Evolutionary conservation across 2,797 vertebrate species (phyloP).

Genomic region (Pseudochirops cupreus): DNA sequence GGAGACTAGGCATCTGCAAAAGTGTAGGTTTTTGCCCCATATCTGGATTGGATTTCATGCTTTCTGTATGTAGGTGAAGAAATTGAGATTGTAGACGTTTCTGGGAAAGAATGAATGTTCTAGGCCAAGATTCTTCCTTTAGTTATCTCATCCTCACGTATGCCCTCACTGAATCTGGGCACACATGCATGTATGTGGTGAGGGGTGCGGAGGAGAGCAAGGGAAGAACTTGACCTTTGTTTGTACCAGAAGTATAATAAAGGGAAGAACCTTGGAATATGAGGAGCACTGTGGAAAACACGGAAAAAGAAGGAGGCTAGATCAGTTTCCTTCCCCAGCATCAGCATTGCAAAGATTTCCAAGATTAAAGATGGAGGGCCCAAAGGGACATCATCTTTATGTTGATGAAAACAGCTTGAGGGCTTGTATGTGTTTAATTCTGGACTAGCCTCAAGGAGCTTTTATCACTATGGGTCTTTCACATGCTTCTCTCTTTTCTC

Average conservation of each 20-base stretch:
- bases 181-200: not conserved
- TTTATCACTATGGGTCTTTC: slow-evolving; percentile 62
- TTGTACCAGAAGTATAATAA: not conserved
- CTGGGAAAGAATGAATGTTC: not conserved
- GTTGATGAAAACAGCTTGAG: fast-evolving
- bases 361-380: not conserved
- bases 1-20: not conserved
- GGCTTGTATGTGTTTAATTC: not conserved
- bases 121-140: not conserved
- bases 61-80: not conserved
- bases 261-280: slow-evolving; percentile 25
- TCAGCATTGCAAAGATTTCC: not conserved
- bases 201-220: not conserved
- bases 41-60: not conserved
- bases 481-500: slow-evolving; percentile 60
- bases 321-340: not conserved
- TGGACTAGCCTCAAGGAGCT: not conserved
- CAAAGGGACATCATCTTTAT: not conserved
- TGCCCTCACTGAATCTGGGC: not conserved
- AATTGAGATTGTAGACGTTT: not conserved
- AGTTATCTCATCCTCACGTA: not conserved
- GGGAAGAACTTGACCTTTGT: not conserved
- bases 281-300: not conserved
- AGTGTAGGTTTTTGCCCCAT: not conserved
- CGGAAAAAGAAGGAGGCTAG: not conserved